phyloP scores from a whole-genome alignment of 2,888 invertebrate genomes.

The Cryptocephalus moraei region DNA sequence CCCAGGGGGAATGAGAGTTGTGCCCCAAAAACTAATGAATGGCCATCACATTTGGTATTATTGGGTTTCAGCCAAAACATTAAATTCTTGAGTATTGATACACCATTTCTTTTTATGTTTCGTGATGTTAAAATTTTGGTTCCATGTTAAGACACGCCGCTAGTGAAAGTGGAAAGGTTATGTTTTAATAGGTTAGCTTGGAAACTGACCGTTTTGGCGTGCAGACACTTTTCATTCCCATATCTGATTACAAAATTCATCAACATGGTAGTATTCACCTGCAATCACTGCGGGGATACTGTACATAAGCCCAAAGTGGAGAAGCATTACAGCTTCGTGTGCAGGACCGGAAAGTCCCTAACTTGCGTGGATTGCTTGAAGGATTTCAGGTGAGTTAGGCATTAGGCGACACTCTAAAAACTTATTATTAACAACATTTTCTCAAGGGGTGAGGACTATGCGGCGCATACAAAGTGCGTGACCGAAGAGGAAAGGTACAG shows the following conservation, averaged over 20 bases:
- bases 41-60: too few species aligned
- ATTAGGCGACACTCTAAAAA: not conserved
- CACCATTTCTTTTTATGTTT: too few species aligned
- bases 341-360: constrained; percentile 55
- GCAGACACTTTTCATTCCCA: too few species aligned
- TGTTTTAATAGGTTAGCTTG: too few species aligned
- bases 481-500: constrained; percentile 83
- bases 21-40: too few species aligned
- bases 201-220: too few species aligned
- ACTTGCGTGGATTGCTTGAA: constrained; percentile 92
- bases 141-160: too few species aligned
- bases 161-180: too few species aligned
- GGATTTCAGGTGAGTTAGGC: constrained; percentile 65
- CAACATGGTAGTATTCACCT: constrained; percentile 88
- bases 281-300: constrained; percentile 83
- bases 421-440: not conserved
- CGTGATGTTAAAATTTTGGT: too few species aligned
- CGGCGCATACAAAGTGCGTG: constrained; percentile 73
- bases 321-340: constrained; percentile 71
- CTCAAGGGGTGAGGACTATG: constrained; percentile 65
- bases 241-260: not conserved
- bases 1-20: too few species aligned
- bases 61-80: too few species aligned
- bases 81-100: too few species aligned
- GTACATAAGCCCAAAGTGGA: constrained; percentile 86